A percentile compares a stretch with the other conserved stretches of the same genome.
Conservation (phyloP, 2,113 vertebrate genomes). For the Anser cygnoides region DNA sequence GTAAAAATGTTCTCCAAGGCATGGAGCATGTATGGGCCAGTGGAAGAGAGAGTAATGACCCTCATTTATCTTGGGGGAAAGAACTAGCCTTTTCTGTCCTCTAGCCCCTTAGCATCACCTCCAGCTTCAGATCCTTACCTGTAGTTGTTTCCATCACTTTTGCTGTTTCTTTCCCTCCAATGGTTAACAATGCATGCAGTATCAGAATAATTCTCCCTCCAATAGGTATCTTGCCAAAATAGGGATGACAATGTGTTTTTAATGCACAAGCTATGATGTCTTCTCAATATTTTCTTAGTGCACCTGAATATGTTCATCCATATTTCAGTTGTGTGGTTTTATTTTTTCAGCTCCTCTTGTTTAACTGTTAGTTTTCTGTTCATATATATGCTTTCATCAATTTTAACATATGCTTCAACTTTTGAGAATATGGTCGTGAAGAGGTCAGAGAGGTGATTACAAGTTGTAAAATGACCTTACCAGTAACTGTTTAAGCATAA, state of each 20-base stretch:
- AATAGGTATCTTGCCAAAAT: background rate
- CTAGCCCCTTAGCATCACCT: background rate
- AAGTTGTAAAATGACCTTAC: slow-evolving; percentile 95
- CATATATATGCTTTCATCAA: background rate
- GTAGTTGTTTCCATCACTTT: background rate
- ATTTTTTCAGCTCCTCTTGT: background rate
- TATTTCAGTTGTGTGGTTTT: background rate
- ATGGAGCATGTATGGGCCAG: background rate
- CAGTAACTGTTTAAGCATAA: slow-evolving; percentile 88
- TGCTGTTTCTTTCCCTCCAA: background rate
- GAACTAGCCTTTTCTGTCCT: background rate
- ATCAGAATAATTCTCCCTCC: background rate
- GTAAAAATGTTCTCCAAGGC: background rate
- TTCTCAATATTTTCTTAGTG: background rate
- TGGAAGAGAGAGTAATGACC: background rate
- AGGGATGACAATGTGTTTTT: background rate
- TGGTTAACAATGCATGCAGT: background rate
- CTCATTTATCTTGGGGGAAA: background rate
- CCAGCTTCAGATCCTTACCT: background rate
- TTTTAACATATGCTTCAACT: slow-evolving; percentile 21
- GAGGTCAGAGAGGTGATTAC: slow-evolving; percentile 88
- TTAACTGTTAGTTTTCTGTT: slow-evolving; percentile 5
- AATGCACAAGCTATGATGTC: background rate
- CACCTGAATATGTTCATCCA: background rate
- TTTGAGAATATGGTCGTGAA: slow-evolving; percentile 76